Conservation (phyloP, 2,797 vertebrate species). For the Thripadectes ignobilis region DNA sequence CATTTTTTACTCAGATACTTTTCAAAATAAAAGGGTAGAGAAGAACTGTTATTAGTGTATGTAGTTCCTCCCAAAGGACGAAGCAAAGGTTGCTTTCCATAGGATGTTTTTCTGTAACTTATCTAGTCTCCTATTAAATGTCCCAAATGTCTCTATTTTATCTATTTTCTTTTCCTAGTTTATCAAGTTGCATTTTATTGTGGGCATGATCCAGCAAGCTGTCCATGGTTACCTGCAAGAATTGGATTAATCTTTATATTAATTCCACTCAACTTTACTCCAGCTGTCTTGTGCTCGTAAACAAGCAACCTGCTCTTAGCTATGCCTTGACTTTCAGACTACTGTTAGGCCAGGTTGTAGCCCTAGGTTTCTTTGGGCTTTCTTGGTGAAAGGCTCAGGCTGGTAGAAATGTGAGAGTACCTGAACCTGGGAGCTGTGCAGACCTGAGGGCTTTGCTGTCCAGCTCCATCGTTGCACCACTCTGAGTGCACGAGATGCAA, state of each 20-base stretch:
- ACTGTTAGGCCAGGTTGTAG: not conserved
- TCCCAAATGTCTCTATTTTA: slow-evolving; percentile 22
- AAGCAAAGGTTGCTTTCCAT: slow-evolving; percentile 4
- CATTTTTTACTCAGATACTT: slow-evolving; percentile 39
- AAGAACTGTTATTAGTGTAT: slow-evolving; percentile 13
- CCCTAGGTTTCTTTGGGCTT: not conserved
- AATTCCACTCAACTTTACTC: not conserved
- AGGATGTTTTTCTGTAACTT: slow-evolving; percentile 21
- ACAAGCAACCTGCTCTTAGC: not conserved
- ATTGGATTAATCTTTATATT: not conserved
- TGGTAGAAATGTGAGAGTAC: not conserved
- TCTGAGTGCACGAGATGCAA: accelerated
- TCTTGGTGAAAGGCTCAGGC: not conserved
- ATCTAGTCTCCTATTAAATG: not conserved
- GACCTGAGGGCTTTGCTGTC: not conserved
- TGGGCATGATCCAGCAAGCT: not conserved
- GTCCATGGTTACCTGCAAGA: not conserved
- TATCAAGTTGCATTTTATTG: not conserved
- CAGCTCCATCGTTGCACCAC: accelerated
- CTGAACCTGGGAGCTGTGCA: not conserved
- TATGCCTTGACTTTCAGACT: not conserved
- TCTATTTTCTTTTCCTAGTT: not conserved
- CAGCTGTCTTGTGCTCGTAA: not conserved
- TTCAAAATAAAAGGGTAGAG: not conserved
- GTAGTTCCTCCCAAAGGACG: slow-evolving; percentile 3